Percentiles rank a stretch among this genome's conserved stretches.
Conservation (phyloP, 1,140 invertebrate genomes). For the Drosophila arizonae region DNA sequence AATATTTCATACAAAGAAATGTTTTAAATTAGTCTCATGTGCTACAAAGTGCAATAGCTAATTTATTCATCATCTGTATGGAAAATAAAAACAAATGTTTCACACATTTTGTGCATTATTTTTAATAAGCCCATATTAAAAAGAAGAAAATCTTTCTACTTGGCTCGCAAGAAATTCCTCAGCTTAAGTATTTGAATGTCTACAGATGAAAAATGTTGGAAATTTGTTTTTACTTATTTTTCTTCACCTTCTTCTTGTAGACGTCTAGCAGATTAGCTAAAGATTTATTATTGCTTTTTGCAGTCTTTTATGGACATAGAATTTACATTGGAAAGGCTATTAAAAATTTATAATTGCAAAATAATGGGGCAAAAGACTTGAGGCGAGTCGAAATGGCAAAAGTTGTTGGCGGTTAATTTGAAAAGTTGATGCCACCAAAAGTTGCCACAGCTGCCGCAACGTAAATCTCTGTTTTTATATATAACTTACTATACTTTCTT, state of each 20-base stretch:
- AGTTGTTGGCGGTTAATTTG: slow-evolving; percentile 40
- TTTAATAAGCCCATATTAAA: too few relatives aligned
- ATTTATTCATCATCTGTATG: too few relatives aligned
- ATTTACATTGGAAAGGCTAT: slow-evolving; percentile 68
- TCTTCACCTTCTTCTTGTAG: background rate
- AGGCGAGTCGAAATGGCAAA: slow-evolving; percentile 9
- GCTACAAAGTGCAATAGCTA: too few relatives aligned
- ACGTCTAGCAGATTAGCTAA: slow-evolving; percentile 29
- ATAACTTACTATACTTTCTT: background rate
- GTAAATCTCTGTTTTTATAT: background rate
- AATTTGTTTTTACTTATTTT: background rate
- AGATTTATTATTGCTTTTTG: slow-evolving; percentile 46
- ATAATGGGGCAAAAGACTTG: slow-evolving; percentile 53
- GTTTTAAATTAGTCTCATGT: too few relatives aligned
- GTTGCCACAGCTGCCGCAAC: slow-evolving; percentile 14
- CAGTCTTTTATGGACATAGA: slow-evolving; percentile 50
- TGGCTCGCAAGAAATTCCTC: background rate
- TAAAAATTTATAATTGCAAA: slow-evolving; percentile 71
- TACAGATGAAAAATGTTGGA: background rate
- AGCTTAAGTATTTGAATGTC: slow-evolving; percentile 1
- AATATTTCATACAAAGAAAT: too few relatives aligned
- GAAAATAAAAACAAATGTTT: too few relatives aligned
- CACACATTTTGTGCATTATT: too few relatives aligned
- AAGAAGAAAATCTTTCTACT: too few relatives aligned
- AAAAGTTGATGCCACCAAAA: slow-evolving; percentile 35